A percentile compares a stretch with the other conserved stretches of the same genome.
Evolutionary conservation across 1,140 invertebrate species (phyloP).

Genomic region (Tenebrio molitor): DNA sequence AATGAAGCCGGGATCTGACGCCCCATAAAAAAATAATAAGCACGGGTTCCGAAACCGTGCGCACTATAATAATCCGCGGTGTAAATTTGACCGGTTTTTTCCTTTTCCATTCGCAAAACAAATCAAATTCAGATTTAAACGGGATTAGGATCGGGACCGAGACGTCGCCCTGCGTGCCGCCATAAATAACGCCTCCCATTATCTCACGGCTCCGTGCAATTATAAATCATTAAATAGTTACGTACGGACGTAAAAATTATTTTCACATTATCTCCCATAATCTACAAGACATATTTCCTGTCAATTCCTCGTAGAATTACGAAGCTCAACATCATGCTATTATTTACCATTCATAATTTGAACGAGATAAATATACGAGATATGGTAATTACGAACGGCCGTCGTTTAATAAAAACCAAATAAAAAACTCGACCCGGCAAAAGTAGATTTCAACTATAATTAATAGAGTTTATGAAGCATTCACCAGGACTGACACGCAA

Average conservation of each 20-base stretch:
- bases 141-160: constrained; percentile 1
- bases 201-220: constrained; percentile 30
- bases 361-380: constrained; percentile 34
- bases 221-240: constrained; percentile 44
- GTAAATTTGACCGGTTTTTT: neutral
- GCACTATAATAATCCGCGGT: constrained; percentile 20
- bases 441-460: constrained; percentile 26
- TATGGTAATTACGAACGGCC: constrained; percentile 41
- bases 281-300: constrained; percentile 46
- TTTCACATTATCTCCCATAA: constrained; percentile 36
- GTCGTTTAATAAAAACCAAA: constrained; percentile 20
- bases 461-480: constrained; percentile 13
- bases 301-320: constrained; percentile 36
- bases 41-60: constrained; percentile 16
- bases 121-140: constrained; percentile 2
- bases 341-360: constrained; percentile 42
- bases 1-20: constrained; percentile 16
- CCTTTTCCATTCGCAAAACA: neutral
- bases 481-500: constrained; percentile 19
- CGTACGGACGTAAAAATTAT: constrained; percentile 37
- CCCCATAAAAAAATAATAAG: constrained; percentile 36
- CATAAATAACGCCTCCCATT: constrained; percentile 20
- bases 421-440: neutral
- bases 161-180: constrained; percentile 1
- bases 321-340: constrained; percentile 41